Percentiles rank a stretch among this genome's conserved stretches.
phyloP scores from a whole-genome alignment of 2,888 invertebrate species.

The Thecophora atra region DNA sequence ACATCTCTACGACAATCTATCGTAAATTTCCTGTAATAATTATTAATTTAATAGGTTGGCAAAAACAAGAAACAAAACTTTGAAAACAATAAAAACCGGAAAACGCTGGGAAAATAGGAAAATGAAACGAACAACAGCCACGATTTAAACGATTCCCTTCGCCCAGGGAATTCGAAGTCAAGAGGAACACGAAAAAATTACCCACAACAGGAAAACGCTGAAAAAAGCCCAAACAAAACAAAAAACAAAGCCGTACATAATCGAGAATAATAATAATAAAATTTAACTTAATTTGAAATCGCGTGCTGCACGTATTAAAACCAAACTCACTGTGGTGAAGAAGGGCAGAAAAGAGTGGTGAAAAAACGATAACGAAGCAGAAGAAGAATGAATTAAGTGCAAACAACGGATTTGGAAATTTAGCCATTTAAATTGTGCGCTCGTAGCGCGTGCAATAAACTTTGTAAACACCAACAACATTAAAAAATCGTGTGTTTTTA shows the following conservation, averaged over 20 bases:
- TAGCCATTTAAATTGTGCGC: slow-evolving; percentile 32
- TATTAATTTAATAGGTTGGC: slow-evolving; percentile 6
- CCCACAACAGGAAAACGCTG: background rate
- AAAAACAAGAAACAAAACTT: too few species aligned
- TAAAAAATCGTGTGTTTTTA: background rate
- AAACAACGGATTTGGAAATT: slow-evolving; percentile 29
- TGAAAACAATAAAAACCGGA: too few species aligned
- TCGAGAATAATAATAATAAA: slow-evolving; percentile 34
- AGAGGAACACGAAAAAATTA: background rate
- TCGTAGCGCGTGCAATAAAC: background rate
- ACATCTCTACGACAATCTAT: slow-evolving; percentile 2
- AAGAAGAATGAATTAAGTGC: slow-evolving; percentile 24
- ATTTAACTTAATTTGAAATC: slow-evolving; percentile 50
- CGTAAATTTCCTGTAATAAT: slow-evolving; percentile 4
- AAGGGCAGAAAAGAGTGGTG: background rate
- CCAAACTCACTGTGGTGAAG: background rate
- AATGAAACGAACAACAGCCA: background rate
- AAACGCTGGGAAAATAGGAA: background rate
- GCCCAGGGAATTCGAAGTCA: too few species aligned
- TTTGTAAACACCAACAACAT: background rate
- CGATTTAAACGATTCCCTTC: too few species aligned
- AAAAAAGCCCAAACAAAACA: slow-evolving; percentile 14
- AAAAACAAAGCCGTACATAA: slow-evolving; percentile 27
- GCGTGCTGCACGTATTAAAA: slow-evolving; percentile 49
- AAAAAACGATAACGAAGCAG: background rate